Evolutionary conservation across 2,888 invertebrate species (phyloP), one percentile per base, ranked within the genome.

Genomic region (Tricholauxania praeusta): DNA sequence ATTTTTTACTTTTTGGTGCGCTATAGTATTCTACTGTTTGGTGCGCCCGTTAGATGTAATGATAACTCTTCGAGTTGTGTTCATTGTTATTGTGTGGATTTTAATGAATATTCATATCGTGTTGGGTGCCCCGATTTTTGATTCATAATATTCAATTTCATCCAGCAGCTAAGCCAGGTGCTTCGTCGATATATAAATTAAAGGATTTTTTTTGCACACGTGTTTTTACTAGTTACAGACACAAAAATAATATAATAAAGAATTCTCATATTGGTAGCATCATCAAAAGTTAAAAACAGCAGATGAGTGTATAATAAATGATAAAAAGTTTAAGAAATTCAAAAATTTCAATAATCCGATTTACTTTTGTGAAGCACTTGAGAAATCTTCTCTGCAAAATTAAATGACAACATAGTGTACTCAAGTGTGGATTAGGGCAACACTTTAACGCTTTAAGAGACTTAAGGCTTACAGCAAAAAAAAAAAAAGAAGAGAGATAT

Each of bases 41-140:
- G 28, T 22, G n/a, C 55, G 19, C 14, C 65, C 71, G 64, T 71
- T 71, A 65, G 57, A 32, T 71, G 47, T 59, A 65, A 65, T 71
- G 65, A 71, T 65, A 15, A 59, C 65, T 65, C 65, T 66, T 71
- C 70, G 62, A 63, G 52, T 70, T 70, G 39, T 39, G 10, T 10
- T 70, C 55, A 52, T 53, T 70, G 12, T 39, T 52, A 52, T 62
- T 69, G 51, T 62, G 4, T 47, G n/a, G 60, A 15, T 12, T 32
- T 39, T 22, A 8, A 62, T 70, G 70, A 70, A 70, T 69, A 70
- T 70, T 63, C 62, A 70, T 53, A 22, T 3, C n/a, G 59, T 10
- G 52, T 55, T 17, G 19, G 47, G 70, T 53, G n/a, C 19, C 7
- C 39, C 15, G 28, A 32, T n/a, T 39, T 39, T 39, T 39, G 39